Base-by-base conservation (phyloP, 2,113 vertebrate genomes). In the Oreochromis niloticus region DNA sequence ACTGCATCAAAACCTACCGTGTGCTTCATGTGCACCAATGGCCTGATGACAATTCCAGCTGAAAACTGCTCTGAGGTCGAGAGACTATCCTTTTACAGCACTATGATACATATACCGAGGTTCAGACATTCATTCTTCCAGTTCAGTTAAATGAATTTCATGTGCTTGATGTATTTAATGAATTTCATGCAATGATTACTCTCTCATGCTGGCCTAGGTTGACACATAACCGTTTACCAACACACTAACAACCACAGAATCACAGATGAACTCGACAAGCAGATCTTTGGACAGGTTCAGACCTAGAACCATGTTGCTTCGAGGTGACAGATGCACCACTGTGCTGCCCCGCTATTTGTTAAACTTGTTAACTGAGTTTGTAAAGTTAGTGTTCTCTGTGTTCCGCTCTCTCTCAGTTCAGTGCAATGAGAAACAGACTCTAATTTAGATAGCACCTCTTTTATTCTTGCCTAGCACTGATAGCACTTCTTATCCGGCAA, bases 1-100 rank as follows among this genome's bases (percentile, higher is more conserved):
- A 41, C 34, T 68, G 63, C 63, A 68, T 0, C 0, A 0, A 39
- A 39, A 66, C 11, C 22, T 39, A 22, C 1, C n/a, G 17, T 7
- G 17, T 1, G 0, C 34, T 68, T 39, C 19, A 22, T 2, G 34
- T 22, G 10, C 34, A n/a, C 61, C 34, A 66, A 7, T 13, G 11
- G 34, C 61, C 3, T 39, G 11, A 39, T 22, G 63, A 68, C 63
- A 39, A 22, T 39, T 68, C 34, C 63, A 68, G 34, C 63, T 68
- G 63, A 39, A n/a, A 8, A 39, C 34, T 22, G 63, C 39, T 9
- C 9, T 41, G 39, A 41, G 39, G 63, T 68, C 13, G 63, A 39
- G 63, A 68, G 34, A 39, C 11, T 3, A 39, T 68, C 34, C 34
- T 39, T 68, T 68, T 8, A 36, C 6, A 63, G 59, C 2, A 61